Base-by-base conservation (phyloP, 2,797 vertebrate genomes). In the Centropyge bicolor region DNA sequence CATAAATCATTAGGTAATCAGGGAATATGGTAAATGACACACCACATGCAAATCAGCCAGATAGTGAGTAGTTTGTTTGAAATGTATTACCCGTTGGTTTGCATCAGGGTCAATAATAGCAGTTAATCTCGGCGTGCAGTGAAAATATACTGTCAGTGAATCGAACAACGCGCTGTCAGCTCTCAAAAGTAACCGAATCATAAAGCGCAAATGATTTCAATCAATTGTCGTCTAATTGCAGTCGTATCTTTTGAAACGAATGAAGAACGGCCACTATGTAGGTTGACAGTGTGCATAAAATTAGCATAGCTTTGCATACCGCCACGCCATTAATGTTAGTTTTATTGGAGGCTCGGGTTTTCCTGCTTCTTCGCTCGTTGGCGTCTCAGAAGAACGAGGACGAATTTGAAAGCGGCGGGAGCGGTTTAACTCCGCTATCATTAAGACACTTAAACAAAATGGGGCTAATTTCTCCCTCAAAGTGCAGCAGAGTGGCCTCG, bases 1-100 rank as follows among this genome's bases (percentile, higher is more conserved):
- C 89, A 93, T 92, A 93, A 93, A 93, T 95, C 93, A 93, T 72
- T 35, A 82, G 89, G 88, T 93, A 94, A 95, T 95, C 92, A 93
- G 93, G 89, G 91, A 93, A 93, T 92, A 92, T 89, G 86, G 86
- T 82, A 85, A 91, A 92, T 88, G 93, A 91, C 89, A 89, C 78
- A 55, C 83, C 72, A 54, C 82, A 81, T 89, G 91, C 91, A 94
- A 93, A 93, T 92, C 81, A 68, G 56, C 2, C 13, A 35, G 81
- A 76, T 46, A 43, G 77, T 43, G 59, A 87, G 84, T 46, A 51
- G 88, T 89, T 90, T 88, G 91, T 92, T 91, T 93, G 90, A 91
- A 92, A 92, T 84, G 87, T 78, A 86, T 86, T 57, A 82, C 79
- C 77, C 76, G 82, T 83, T 89, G 86, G 83, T 89, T 94, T 90